Evolutionary conservation across 2,797 vertebrate genomes (phyloP), one percentile per base, ranked within the genome.

Genomic region (Brachyrhaphis roseni): DNA sequence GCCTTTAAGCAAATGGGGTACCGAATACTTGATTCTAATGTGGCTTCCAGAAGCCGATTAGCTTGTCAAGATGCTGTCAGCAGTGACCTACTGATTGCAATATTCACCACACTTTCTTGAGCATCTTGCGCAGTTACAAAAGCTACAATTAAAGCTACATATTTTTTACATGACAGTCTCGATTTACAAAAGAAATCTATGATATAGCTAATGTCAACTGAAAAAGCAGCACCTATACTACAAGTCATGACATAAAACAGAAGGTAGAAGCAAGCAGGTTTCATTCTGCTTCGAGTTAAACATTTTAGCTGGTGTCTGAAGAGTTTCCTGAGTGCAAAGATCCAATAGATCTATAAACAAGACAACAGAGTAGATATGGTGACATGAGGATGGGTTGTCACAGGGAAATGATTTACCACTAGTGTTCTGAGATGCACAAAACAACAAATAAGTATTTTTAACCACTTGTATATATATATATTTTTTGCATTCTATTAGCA

Each of bases 281-380:
- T 82, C n/a, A 47, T 72, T 87, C 83, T 76, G 82, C 84, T 86
- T 82, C 47, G 77, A 90, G 84, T 85, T 76, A 86, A 83, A 89
- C 55, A 72, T 86, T 77, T 82, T 77, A 84, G 92, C 93, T 92
- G 90, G 89, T 91, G 87, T 88, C 4, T 66, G 82, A 91, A 90
- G 78, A 78, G 81, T 90, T 94, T 94, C 93, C 94, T 95, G 94
- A 94, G 94, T 91, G 90, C 86, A 92, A 89, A 88, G 85, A 86
- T 91, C 82, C 86, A 74, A 81, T 59, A 77, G 81, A 87, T 85
- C 78, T 75, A 78, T 81, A 82, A 86, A 85, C 20, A 15, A 84
- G 76, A 66, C 31, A 55, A 74, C 16, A 36, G 47, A 34, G 28
- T 12, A 43, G 46, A 79, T 15, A 45, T 26, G 28, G 36, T 47